Evolutionary conservation across 1,140 invertebrate species (phyloP).

Genomic region (Nomia melanderi): DNA sequence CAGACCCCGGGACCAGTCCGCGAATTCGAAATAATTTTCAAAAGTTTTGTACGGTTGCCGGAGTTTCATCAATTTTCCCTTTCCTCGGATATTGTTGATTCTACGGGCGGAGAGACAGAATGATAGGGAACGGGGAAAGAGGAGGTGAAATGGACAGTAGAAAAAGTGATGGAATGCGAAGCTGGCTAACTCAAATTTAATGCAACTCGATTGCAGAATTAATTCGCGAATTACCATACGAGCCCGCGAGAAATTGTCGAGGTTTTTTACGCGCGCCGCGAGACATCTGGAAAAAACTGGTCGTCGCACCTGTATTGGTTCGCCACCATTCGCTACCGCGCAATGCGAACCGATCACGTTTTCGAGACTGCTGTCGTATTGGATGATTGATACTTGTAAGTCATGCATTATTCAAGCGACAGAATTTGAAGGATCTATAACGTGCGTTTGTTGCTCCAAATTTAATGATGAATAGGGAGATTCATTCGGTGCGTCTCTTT

Average conservation of each 20-base stretch:
- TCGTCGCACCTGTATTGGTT: too few species aligned
- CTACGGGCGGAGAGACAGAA: constrained; percentile 13
- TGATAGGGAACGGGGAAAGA: neutral
- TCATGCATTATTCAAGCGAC: too few species aligned
- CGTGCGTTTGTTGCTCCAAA: too few species aligned
- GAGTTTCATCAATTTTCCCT: constrained; percentile 45
- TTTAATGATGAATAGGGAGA: too few species aligned
- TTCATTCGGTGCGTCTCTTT: too few species aligned
- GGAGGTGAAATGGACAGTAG: neutral
- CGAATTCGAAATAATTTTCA: constrained; percentile 45
- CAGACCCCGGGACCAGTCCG: neutral
- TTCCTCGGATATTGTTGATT: constrained; percentile 48
- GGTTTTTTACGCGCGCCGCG: constrained; percentile 6
- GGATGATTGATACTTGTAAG: too few species aligned
- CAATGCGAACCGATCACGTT: neutral
- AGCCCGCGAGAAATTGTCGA: neutral
- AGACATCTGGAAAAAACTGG: constrained; percentile 18
- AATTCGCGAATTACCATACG: constrained; percentile 47
- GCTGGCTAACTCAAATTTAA: constrained; percentile 38
- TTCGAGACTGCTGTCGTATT: neutral
- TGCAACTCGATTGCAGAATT: constrained; percentile 41
- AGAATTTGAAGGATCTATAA: too few species aligned
- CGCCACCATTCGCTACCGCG: too few species aligned
- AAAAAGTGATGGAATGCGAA: neutral
- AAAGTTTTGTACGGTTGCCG: constrained; percentile 19